Evolutionary conservation across 2,797 vertebrate species (phyloP), one percentile per base, ranked within the genome.

Genomic region (Atherinosoma microstoma): DNA sequence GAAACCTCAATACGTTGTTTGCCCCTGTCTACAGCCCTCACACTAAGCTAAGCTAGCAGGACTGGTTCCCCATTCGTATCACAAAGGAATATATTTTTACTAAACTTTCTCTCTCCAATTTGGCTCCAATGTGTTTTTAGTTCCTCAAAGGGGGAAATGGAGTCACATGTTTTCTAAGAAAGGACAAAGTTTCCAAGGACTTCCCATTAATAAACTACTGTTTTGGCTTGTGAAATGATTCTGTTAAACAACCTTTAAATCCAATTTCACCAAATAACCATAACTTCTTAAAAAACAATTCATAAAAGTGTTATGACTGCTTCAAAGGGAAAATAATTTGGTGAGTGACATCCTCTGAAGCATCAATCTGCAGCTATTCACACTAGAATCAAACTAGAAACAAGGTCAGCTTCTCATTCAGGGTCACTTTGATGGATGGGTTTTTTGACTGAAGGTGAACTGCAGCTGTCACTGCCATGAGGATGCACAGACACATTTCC

Each of bases 171-270:
- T 67, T 58, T 35, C 66, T 59, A 40, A 30, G 16, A 32, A 18
- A 38, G 58, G 34, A 38, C 11, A 22, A 36, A 5, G n/a, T 58
- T 58, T 58, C 32, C 7, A 42, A 34, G 70, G 27, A 64, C 16
- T 63, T 20, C 58, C 30, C n/a, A 38, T 22, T 71, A 62, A 75
- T 18, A 42, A 53, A 22, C n/a, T 69, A 35, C 42, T 68, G 35
- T 67, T 64, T 73, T n/a, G n/a, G 35, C 36, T n/a, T 38, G 53
- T 51, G 13, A 58, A 12, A 35, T 42, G 15, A 67, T 69, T 72
- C 81, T 27, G 18, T 60, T 77, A 40, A 58, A 73, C 62, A 80
- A 75, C 73, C 62, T 76, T 77, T 5, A 76, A 65, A 75, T 81
- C 40, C 53, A 72, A 84, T 56, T 56, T 84, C 58, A 71, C 38